phyloP scores from a whole-genome alignment of 2,113 vertebrate genomes.

The Ptilonorhynchus violaceus region DNA sequence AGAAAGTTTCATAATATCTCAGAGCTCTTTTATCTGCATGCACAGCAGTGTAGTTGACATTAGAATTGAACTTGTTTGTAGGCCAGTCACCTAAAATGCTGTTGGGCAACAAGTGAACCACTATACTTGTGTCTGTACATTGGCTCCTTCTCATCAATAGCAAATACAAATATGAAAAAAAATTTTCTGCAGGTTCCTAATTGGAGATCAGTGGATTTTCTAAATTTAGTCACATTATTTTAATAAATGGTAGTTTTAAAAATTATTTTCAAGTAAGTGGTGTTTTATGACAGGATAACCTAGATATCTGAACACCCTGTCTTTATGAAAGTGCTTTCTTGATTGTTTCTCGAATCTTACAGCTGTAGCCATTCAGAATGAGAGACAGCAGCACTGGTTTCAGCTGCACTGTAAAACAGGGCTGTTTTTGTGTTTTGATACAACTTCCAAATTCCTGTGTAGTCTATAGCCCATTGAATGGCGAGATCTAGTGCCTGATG shows the following conservation, averaged over 20 bases:
- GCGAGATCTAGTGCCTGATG: neutral
- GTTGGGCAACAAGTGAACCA: neutral
- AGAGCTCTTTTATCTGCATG: neutral
- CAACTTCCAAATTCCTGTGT: conserved; percentile 8
- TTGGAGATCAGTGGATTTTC: neutral
- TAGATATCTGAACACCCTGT: neutral
- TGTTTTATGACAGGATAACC: neutral
- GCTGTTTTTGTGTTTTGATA: conserved; percentile 18
- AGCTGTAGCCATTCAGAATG: conserved; percentile 27
- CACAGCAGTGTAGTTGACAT: neutral
- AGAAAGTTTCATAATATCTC: neutral
- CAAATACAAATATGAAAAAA: neutral
- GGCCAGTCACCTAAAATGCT: neutral
- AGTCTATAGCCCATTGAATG: neutral
- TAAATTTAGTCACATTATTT: neutral
- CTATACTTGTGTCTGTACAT: neutral
- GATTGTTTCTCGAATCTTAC: neutral
- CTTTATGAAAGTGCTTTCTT: neutral
- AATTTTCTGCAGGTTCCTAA: neutral
- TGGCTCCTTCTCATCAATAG: neutral
- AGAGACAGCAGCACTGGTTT: neutral
- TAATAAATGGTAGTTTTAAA: neutral
- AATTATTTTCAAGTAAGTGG: neutral
- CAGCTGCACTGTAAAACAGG: conserved; percentile 11
- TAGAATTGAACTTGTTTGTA: neutral